Percentiles rank a stretch among this genome's conserved stretches.
These are phyloP conservation scores for Leuciscus waleckii DNA, from an alignment of 2,797 vertebrate species.

Conservation along the genomic window DNA sequence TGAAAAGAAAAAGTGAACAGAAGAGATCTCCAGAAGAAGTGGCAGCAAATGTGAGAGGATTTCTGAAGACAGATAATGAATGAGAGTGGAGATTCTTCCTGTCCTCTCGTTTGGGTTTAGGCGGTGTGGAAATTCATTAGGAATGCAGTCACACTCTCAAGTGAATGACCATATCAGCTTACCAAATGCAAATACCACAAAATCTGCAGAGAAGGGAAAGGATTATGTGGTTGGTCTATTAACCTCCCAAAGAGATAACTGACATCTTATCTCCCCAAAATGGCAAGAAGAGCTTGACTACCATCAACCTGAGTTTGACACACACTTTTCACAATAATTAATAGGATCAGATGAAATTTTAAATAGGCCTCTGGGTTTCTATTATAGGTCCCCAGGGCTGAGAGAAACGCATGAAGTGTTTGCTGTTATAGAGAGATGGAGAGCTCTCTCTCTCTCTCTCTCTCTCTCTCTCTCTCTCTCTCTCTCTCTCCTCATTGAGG, in stretches of 20 bases:
- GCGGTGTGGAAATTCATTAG: constrained; percentile 68
- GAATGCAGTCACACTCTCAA: constrained; percentile 69
- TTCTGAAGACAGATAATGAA: constrained; percentile 56
- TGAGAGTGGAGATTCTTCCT: constrained; percentile 53
- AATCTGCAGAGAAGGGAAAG: constrained; percentile 67
- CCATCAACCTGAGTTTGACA: constrained; percentile 66
- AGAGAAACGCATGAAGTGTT: constrained; percentile 48
- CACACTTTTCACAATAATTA: constrained; percentile 69
- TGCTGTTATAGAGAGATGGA: constrained; percentile 49
- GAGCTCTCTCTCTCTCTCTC: constrained; percentile 22
- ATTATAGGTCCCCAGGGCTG: constrained; percentile 63
- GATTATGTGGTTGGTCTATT: constrained; percentile 71
- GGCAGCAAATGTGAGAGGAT: constrained; percentile 41
- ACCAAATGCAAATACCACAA: constrained; percentile 72
- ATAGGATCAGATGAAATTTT: constrained; percentile 71
- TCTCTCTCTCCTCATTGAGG: constrained; percentile 1
- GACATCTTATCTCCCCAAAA: constrained; percentile 70
- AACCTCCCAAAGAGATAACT: constrained; percentile 71
- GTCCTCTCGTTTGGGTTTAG: constrained; percentile 54
- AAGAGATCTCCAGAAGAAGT: constrained; percentile 35
- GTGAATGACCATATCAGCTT: constrained; percentile 73
- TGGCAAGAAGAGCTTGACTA: constrained; percentile 66
- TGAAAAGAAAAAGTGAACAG: constrained; percentile 30
- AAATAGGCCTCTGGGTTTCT: constrained; percentile 65
- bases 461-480: constrained; percentile 10